Base-by-base conservation (phyloP, 2,797 vertebrate genomes). In the Gymnoscopelus braueri region DNA sequence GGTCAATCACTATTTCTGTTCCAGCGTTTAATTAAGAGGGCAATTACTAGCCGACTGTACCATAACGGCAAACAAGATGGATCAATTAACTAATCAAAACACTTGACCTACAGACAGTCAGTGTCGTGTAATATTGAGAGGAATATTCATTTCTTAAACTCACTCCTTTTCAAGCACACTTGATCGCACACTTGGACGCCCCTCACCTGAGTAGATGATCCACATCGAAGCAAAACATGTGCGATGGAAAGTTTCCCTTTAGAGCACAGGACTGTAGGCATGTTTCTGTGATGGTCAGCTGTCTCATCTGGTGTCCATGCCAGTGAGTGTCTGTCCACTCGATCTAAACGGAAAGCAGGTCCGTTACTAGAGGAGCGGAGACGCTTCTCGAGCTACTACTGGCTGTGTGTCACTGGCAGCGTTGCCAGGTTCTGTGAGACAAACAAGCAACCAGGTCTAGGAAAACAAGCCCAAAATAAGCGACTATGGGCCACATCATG, bases 201-300 rank as follows among this genome's bases (percentile, higher is more conserved):
- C 69, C 90, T 93, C 78, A 94, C 94, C 94, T 92, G 91, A 84
- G 86, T 81, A 87, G 81, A 80, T 12, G 81, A 80, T 12, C 88
- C 75, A 87, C 86, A 91, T 84, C 85, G 88, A 84, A 93, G 80
- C 85, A 92, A 86, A 84, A 84, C 83, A 81, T 80, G 85, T 69
- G 89, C 82, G 71, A 86, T 65, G 80, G 85, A 88, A 91, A 92
- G 90, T 92, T 92, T 89, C 85, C 86, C 84, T 85, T 87, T 91
- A 82, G 79, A 87, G 56, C 74, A 73, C 80, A 89, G 86, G 60
- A 87, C 87, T 70, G 91, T 90, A 78, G 92, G 93, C 92, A 93
- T 93, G 88, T 86, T 93, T 90, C 87, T 82, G 77, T 77, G 76
- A 56, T 87, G 84, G 71, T 92, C 88, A 89, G 66, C 12, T 71